Base-by-base conservation (phyloP, 2,113 vertebrate species). In the Salminus brasiliensis region DNA sequence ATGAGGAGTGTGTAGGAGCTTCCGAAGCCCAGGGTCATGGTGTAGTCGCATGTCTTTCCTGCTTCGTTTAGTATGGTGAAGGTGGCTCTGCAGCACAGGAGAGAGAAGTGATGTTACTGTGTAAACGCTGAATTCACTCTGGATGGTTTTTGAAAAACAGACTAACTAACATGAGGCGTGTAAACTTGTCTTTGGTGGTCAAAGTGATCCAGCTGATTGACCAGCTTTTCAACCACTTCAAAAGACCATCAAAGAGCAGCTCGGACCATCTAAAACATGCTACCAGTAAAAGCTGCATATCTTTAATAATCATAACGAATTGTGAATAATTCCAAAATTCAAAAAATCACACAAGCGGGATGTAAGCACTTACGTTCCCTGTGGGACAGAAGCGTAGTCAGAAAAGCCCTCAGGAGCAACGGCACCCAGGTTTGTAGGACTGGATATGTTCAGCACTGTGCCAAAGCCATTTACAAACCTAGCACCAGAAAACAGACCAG, bases 1-100 rank as follows among this genome's bases (percentile, higher is more conserved):
- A 98, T 84, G 76, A 96, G 1, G 30, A 96, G 62, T 0, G 96
- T 98, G 72, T 84, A 95, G 0, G 93, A 94, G 81, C 95, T 92
- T 39, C 97, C 97, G 18, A 94, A 97, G 63, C 88, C 91, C 67
- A 98, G 81, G 0, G 1, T 0, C 0, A 72, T 5, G 13, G 73
- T 81, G 60, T 2, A 27, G 7, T 0, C 0, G 15, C 95, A 97
- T 15, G 4, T 0, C 0, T 8, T 0, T 1, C 25, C 63, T 0
- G 0, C 0, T 0, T 0, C 0, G 0, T 53, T 2, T 5, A 0
- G 3, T 79, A 94, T 90, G 0, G 0, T 0, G 71, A 91, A 91
- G 2, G 4, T 0, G 5, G 72, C 32, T 0, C 93, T 94, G 65
- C 2, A 30, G 2, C 10, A 11, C 18, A 11, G 0, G 2, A 63